Base-by-base conservation (phyloP, 2,797 vertebrate genomes). In the Simalia tracyae region DNA sequence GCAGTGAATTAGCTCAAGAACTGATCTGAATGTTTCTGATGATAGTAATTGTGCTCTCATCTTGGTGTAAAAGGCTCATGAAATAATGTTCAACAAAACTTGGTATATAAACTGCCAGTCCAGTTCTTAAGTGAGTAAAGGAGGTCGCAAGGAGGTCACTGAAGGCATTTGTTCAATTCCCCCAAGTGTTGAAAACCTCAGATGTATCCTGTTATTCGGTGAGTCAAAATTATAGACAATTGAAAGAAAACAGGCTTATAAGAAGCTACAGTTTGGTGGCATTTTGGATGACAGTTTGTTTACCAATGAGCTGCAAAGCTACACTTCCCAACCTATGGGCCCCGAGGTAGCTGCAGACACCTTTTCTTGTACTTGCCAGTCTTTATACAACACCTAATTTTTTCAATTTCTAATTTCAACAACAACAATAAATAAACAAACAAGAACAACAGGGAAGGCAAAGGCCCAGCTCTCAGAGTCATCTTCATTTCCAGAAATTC, bases 11-110 rank as follows among this genome's bases (percentile, higher is more conserved):
- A 97, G 97, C 97, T 98, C 97, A 97, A 96, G 96, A 94, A 90
- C 94, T 96, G 96, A 97, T 97, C 96, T 96, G 95, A 98, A 97
- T 97, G 95, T 95, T 97, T 97, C 93, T 97, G 97, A 98, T 98
- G 98, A 98, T 96, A 95, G 97, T 97, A 89, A 94, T 96, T 93
- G 93, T 95, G 95, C 95, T 96, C 92, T 87, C 90, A 89, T 94
- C 24, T 90, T 89, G 94, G 85, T 86, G n/a, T 89, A 91, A 95
- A 96, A 96, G 92, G 92, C 93, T 94, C 96, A 94, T 93, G 92
- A 93, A 93, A 95, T 63, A 91, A 84, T 91, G 95, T 96, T 94
- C 2, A 15, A 90, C 50, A 91, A 95, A 93, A 24, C 28, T 91
- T 96, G 64, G 9, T 93, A 86, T 93, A 93, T 3, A 2, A 14